Evolutionary conservation across 2,797 vertebrate species (phyloP).

Genomic region (Falco cherrug): DNA sequence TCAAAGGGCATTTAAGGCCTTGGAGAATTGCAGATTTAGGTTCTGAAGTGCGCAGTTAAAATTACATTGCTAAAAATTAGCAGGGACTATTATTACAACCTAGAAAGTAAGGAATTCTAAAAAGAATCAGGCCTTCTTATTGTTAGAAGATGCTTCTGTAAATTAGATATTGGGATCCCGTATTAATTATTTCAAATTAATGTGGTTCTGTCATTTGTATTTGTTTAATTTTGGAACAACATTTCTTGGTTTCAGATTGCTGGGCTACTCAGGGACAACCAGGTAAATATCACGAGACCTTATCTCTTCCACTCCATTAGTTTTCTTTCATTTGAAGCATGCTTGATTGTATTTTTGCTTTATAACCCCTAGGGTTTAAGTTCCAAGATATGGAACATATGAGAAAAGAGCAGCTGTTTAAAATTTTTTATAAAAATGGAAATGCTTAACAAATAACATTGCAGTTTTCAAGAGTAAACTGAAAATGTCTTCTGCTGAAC

Average conservation of each 20-base stretch:
- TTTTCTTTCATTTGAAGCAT: background rate
- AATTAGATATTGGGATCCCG: background rate
- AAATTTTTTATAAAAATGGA: background rate
- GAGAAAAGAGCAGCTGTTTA: background rate
- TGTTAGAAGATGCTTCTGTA: background rate
- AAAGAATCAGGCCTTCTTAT: background rate
- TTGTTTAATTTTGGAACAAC: background rate
- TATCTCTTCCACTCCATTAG: background rate
- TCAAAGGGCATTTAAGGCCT: background rate
- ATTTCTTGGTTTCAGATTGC: background rate
- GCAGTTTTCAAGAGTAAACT: background rate
- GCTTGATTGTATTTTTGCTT: background rate
- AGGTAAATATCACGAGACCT: background rate
- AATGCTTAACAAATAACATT: background rate
- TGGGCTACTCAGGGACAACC: background rate
- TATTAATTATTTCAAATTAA: background rate
- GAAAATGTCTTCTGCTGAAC: background rate
- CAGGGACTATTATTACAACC: background rate
- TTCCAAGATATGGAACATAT: background rate
- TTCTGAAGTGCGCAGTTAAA: background rate
- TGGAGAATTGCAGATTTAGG: background rate
- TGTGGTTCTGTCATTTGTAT: background rate
- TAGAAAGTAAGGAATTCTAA: background rate
- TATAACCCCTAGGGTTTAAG: background rate
- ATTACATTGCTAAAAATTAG: background rate